Evolutionary conservation across 2,888 invertebrate genomes (phyloP).

Genomic region (Drosophila buzzatii): DNA sequence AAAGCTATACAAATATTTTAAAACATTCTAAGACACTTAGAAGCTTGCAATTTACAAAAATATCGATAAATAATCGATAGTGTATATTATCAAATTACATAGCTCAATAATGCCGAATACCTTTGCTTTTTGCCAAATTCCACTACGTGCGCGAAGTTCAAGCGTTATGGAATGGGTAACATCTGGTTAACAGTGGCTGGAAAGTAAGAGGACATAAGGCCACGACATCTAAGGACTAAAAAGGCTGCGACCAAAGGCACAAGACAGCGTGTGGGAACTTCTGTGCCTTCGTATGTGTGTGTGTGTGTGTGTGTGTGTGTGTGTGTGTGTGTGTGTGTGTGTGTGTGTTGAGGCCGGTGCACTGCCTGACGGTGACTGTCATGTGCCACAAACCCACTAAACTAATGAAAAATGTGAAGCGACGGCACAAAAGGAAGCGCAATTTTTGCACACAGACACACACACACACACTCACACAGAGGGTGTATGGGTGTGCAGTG

Average conservation of each 20-base stretch:
- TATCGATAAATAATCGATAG: conserved; percentile 1
- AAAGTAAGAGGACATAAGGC: conserved; percentile 60
- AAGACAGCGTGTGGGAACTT: conserved; percentile 49
- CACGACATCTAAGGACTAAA: conserved; percentile 53
- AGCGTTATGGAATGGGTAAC: conserved; percentile 38
- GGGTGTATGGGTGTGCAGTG: not conserved
- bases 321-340: conserved; percentile 45
- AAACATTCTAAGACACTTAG: too few species aligned
- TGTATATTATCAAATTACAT: not conserved
- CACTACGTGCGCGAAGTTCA: conserved; percentile 18
- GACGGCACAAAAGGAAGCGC: conserved; percentile 80
- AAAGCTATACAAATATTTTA: too few species aligned
- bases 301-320: conserved; percentile 33
- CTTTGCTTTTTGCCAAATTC: not conserved
- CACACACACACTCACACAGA: conserved; percentile 23
- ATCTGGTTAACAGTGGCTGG: conserved; percentile 40
- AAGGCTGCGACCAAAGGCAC: conserved; percentile 42
- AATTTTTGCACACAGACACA: conserved; percentile 71
- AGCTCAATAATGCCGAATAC: not conserved
- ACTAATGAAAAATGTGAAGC: conserved; percentile 82
- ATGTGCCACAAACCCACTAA: conserved; percentile 85
- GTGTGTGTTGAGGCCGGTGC: conserved; percentile 54
- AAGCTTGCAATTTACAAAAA: too few species aligned
- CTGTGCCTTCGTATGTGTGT: not conserved
- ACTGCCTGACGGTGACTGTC: conserved; percentile 83